These are phyloP conservation scores for Corythoichthys intestinalis DNA, from an alignment of 2,113 vertebrate genomes.

Conservation along the genomic window DNA sequence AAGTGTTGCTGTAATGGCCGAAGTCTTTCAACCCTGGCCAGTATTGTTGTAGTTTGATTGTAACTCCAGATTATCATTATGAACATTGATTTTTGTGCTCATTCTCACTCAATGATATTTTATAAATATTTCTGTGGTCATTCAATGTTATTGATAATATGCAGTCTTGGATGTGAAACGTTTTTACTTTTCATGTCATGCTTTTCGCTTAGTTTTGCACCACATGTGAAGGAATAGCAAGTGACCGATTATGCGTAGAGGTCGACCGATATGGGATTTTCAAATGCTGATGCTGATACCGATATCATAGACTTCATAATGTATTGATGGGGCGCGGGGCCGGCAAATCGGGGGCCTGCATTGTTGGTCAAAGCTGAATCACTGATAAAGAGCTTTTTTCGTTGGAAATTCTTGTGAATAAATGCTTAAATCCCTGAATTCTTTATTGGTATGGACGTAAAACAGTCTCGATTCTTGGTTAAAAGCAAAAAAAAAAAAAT, in stretches of 20 bases:
- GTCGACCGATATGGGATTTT: too few relatives aligned
- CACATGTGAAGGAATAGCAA: constrained; percentile 30
- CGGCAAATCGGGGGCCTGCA: too few relatives aligned
- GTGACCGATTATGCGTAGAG: constrained; percentile 11
- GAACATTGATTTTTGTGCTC: constrained; percentile 34
- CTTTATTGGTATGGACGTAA: too few relatives aligned
- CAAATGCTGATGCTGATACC: too few relatives aligned
- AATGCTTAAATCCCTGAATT: too few relatives aligned
- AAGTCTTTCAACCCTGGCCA: constrained; percentile 49
- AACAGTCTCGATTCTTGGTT: too few relatives aligned
- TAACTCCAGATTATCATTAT: constrained; percentile 42
- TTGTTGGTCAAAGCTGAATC: too few relatives aligned
- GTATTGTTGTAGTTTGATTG: constrained; percentile 72
- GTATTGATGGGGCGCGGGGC: too few relatives aligned
- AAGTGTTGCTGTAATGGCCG: constrained; percentile 49
- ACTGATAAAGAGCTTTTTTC: too few relatives aligned
- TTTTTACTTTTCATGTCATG: constrained; percentile 63
- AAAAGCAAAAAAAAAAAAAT: too few relatives aligned
- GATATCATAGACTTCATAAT: too few relatives aligned
- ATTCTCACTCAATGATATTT: constrained; percentile 3
- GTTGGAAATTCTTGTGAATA: too few relatives aligned
- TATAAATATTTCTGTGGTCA: not conserved
- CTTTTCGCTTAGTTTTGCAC: constrained; percentile 70
- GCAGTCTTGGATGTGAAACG: constrained; percentile 45
- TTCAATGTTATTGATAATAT: not conserved